Conservation (phyloP, 2,888 invertebrate species). For the Drosophila fulvimacula region DNA sequence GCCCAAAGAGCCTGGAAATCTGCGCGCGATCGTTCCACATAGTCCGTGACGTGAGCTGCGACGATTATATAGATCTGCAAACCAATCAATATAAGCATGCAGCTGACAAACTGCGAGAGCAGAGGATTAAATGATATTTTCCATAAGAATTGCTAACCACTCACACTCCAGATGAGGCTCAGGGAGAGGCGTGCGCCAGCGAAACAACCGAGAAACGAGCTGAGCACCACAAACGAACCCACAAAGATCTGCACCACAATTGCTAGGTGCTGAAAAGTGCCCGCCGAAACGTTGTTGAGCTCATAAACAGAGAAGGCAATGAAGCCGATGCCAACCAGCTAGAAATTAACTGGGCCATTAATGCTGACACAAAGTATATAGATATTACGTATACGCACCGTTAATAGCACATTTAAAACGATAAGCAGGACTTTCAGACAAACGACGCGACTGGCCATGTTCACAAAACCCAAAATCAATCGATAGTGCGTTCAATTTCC, state of each 20-base stretch:
- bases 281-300: conserved; percentile 78
- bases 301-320: conserved; percentile 80
- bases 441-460: conserved; percentile 75
- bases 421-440: conserved; percentile 76
- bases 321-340: conserved; percentile 78
- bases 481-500: conserved; percentile 58
- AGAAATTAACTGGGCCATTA: conserved; percentile 8
- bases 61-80: conserved; percentile 86
- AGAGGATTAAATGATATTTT: background rate
- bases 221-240: conserved; percentile 90
- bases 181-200: conserved; percentile 94
- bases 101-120: conserved; percentile 89
- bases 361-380: background rate
- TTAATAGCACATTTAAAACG: conserved; percentile 75
- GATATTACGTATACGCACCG: conserved; percentile 78
- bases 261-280: conserved; percentile 80
- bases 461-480: conserved; percentile 40
- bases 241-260: conserved; percentile 86
- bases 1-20: conserved; percentile 74
- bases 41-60: conserved; percentile 79
- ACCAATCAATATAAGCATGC: conserved; percentile 89
- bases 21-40: conserved; percentile 69
- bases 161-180: conserved; percentile 93
- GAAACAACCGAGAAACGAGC: conserved; percentile 95
- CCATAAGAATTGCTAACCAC: conserved; percentile 62